Conservation (phyloP, 2,888 invertebrate genomes). For the Ectemnius lituratus region DNA sequence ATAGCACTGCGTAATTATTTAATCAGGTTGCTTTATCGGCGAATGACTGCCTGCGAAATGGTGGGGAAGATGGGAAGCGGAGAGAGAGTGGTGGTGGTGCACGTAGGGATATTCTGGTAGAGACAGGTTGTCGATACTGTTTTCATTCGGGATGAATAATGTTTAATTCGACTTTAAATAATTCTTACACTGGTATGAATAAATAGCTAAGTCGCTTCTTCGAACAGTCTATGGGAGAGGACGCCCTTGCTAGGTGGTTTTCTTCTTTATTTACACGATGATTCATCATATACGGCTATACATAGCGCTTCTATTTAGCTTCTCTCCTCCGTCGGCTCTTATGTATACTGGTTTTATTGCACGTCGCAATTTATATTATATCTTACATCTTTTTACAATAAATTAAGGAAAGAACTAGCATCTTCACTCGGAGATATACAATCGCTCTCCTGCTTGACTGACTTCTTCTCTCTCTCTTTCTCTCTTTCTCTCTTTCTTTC, state of each 20-base stretch:
- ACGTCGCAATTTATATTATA: slow-evolving; percentile 70
- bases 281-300: slow-evolving; percentile 33
- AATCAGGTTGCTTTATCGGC: slow-evolving; percentile 39
- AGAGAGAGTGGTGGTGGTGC: neutral
- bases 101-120: slow-evolving; percentile 19
- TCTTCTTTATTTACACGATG: slow-evolving; percentile 62
- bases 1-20: slow-evolving; percentile 40
- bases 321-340: slow-evolving; percentile 50
- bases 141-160: slow-evolving; percentile 72
- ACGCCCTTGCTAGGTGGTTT: slow-evolving; percentile 64
- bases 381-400: slow-evolving; percentile 76
- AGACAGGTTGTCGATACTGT: slow-evolving; percentile 32
- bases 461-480: neutral
- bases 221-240: slow-evolving; percentile 75
- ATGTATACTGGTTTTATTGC: slow-evolving; percentile 59
- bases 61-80: neutral
- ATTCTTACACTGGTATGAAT: slow-evolving; percentile 73
- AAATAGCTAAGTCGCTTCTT: slow-evolving; percentile 77
- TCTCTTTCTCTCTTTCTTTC: neutral
- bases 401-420: slow-evolving; percentile 74
- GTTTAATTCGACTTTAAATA: slow-evolving; percentile 76
- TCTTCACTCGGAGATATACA: slow-evolving; percentile 9
- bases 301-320: slow-evolving; percentile 45
- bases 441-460: slow-evolving; percentile 4
- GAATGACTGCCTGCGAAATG: slow-evolving; percentile 4